Base-by-base conservation (phyloP, 2,797 vertebrate genomes). In the Sylvia borin region DNA sequence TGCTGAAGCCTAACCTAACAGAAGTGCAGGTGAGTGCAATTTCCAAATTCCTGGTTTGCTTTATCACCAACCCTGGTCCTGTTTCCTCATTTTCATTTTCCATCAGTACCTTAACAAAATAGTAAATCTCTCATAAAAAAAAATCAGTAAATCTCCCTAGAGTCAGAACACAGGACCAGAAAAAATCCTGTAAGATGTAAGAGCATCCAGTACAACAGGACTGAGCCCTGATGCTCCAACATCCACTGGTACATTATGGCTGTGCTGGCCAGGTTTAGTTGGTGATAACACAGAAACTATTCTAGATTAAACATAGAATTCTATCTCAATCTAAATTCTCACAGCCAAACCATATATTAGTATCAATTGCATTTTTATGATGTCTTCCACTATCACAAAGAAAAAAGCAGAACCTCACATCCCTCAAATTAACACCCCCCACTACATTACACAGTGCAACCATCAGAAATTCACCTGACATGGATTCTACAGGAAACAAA, bases 381-480 rank as follows among this genome's bases (percentile, higher is more conserved):
- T 62, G 76, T 62, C 11, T 90, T 94, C 92, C 57, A 64, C 42
- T 34, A 43, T 15, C 54, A 75, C 66, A 89, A 95, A 88, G 20
- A 7, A 92, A 71, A 75, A 80, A 43, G 0, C 7, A 64, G 9
- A 84, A 61, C 6, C 20, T 6, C 16, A 10, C 5, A 10, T 12
- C 4, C 4, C 5, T 18, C 9, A 43, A 84, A 92, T 64, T 36
- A 64, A 31, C 7, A 1, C 24, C 27, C 14, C 27, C 10, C 4
- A 0, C 24, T 53, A 25, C 6, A 22, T 75, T 40, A 25, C 9
- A 45, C 4, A 45, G 79, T 2, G 0, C 43, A 82, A 88, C 27
- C 84, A 85, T 66, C 90, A 74, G 93, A 96, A 91, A 72, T 95
- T 90, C 54, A 94, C 86, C 93, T 94, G 77, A 80, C 32, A 94